Conservation (phyloP, 2,113 vertebrate species). For the Syrrhaptes paradoxus region DNA sequence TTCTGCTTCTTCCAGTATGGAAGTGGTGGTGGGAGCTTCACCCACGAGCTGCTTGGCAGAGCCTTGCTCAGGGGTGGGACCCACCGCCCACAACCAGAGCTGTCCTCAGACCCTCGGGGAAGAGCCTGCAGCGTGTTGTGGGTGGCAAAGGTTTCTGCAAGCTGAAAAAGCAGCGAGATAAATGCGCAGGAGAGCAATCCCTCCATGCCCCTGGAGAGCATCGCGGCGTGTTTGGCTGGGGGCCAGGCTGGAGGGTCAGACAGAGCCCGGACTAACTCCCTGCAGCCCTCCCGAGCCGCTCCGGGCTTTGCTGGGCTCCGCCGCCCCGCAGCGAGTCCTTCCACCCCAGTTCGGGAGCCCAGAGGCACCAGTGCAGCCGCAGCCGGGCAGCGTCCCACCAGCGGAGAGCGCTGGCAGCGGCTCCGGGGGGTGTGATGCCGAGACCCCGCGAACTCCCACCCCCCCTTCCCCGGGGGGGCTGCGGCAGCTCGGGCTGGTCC, state of each 20-base stretch:
- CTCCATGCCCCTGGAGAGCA: no score
- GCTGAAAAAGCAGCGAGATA: background rate
- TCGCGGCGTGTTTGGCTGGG: no score
- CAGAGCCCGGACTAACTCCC: fast-evolving
- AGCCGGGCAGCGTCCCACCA: no score
- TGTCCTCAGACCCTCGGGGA: background rate
- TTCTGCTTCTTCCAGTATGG: background rate
- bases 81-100: background rate
- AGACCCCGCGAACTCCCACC: no score
- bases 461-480: background rate
- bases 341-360: fast-evolving
- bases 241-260: fast-evolving
- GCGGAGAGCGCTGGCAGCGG: background rate
- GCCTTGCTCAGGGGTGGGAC: background rate
- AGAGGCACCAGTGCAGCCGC: fast-evolving
- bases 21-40: background rate
- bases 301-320: background rate
- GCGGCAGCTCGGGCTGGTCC: background rate
- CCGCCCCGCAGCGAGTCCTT: fast-evolving
- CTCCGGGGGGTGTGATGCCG: background rate
- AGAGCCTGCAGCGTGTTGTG: background rate
- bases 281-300: background rate
- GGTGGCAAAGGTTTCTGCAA: background rate
- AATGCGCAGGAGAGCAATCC: background rate
- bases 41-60: background rate